phyloP scores from a whole-genome alignment of 2,797 vertebrate genomes.

The Glyptemys insculpta region DNA sequence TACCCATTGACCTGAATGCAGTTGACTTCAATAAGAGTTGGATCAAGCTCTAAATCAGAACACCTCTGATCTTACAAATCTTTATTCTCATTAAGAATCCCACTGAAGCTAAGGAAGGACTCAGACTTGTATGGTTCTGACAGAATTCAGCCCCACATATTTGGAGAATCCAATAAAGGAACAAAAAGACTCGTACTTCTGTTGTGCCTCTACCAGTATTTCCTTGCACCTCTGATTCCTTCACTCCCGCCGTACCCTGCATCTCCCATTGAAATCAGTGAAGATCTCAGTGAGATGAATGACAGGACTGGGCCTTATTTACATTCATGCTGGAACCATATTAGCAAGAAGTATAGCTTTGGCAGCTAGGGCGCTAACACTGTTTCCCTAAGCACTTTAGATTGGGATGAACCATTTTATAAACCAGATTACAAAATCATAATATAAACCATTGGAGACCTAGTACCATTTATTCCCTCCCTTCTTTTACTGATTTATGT shows the following conservation, averaged over 20 bases:
- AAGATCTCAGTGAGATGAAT: not conserved
- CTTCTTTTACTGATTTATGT: not conserved
- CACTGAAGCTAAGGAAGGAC: not conserved
- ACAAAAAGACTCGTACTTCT: not conserved
- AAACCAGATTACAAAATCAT: not conserved
- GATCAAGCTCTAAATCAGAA: not conserved
- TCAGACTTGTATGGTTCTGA: not conserved
- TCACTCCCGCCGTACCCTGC: fast-evolving
- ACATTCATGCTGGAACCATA: not conserved
- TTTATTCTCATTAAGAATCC: not conserved
- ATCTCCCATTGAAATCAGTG: not conserved
- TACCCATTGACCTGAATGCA: not conserved
- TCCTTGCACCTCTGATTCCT: not conserved
- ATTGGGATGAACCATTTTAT: not conserved
- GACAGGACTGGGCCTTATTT: not conserved
- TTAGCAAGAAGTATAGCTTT: not conserved
- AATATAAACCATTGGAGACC: not conserved
- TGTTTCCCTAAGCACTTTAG: not conserved
- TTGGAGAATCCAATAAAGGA: not conserved
- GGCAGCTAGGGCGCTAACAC: not conserved
- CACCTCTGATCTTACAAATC: not conserved
- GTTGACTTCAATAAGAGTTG: not conserved
- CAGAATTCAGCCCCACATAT: not conserved
- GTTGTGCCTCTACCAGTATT: not conserved
- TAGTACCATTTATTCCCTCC: not conserved